Conservation (phyloP, 2,797 vertebrate species). For the Australoheros facetus region DNA sequence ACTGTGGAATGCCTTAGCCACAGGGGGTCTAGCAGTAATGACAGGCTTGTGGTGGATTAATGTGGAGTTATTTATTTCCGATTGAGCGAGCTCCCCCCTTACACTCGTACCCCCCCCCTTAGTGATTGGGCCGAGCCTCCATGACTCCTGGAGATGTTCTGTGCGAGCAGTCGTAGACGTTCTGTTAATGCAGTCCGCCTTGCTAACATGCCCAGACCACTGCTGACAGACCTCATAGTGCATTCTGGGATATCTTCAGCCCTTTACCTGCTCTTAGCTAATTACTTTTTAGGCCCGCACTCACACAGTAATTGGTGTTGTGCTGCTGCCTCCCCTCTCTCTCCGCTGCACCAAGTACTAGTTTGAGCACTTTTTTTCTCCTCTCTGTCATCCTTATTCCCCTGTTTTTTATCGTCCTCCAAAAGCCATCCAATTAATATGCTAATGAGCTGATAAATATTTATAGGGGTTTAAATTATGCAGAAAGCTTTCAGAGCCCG, state of each 20-base stretch:
- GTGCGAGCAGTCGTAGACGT: conserved; percentile 43
- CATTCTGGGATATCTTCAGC: conserved; percentile 77
- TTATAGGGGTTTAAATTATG: conserved; percentile 99
- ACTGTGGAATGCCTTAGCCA: conserved; percentile 79
- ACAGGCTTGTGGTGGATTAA: conserved; percentile 79
- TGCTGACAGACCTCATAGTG: conserved; percentile 83
- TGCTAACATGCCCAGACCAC: conserved; percentile 79
- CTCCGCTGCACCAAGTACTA: conserved; percentile 65
- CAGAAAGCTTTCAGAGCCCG: conserved; percentile 97
- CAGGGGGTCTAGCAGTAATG: conserved; percentile 79
- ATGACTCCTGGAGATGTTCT: conserved; percentile 57
- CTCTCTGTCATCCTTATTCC: conserved; percentile 73
- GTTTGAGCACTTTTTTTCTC: conserved; percentile 71
- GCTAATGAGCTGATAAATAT: conserved; percentile 99
- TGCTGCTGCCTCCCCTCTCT: conserved; percentile 60
- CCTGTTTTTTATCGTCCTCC: conserved; percentile 81
- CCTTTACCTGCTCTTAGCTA: conserved; percentile 79
- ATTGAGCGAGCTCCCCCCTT: conserved; percentile 63
- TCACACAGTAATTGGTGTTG: conserved; percentile 81
- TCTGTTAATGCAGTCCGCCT: conserved; percentile 71
- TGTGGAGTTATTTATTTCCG: conserved; percentile 81
- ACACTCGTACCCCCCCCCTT: background rate
- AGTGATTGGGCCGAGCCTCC: conserved; percentile 47
- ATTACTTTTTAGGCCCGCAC: conserved; percentile 75
- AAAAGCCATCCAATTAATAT: conserved; percentile 99